These are phyloP conservation scores for Hormaphis cornu DNA, from an alignment of 1,140 invertebrate species.

Conservation along the genomic window DNA sequence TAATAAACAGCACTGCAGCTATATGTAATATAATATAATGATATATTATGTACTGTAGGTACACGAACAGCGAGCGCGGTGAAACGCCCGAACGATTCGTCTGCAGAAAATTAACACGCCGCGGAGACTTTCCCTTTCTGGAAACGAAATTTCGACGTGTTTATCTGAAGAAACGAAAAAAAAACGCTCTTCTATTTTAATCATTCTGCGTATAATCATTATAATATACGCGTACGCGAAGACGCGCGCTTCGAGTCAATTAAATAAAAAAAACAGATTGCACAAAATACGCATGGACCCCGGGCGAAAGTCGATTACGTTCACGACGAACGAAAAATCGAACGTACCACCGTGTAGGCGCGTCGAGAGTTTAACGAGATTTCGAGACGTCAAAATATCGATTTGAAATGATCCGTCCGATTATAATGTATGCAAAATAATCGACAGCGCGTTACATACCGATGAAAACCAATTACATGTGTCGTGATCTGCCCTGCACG, in stretches of 20 bases:
- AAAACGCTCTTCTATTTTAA: too few relatives aligned
- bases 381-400: neutral
- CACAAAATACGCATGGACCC: neutral
- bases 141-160: neutral
- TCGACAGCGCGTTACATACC: neutral
- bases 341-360: neutral
- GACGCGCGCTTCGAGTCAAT: neutral
- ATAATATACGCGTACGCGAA: neutral
- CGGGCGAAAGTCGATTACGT: slow-evolving; percentile 15
- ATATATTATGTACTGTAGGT: too few relatives aligned
- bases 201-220: too few relatives aligned
- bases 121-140: slow-evolving; percentile 14
- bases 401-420: neutral
- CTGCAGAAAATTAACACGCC: neutral
- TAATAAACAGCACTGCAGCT: neutral
- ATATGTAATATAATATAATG: neutral
- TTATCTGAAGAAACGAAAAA: neutral
- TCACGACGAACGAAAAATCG: neutral
- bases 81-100: neutral
- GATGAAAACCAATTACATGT: neutral
- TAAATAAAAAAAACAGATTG: slow-evolving; percentile 15
- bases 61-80: neutral
- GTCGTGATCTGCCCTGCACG: too few relatives aligned
- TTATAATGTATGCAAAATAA: neutral
- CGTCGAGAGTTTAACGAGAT: slow-evolving; percentile 1